A percentile compares a stretch with the other conserved stretches of the same genome.
These are phyloP conservation scores for Chrysolina haemoptera DNA, from an alignment of 2,888 invertebrate genomes.

Conservation along the genomic window DNA sequence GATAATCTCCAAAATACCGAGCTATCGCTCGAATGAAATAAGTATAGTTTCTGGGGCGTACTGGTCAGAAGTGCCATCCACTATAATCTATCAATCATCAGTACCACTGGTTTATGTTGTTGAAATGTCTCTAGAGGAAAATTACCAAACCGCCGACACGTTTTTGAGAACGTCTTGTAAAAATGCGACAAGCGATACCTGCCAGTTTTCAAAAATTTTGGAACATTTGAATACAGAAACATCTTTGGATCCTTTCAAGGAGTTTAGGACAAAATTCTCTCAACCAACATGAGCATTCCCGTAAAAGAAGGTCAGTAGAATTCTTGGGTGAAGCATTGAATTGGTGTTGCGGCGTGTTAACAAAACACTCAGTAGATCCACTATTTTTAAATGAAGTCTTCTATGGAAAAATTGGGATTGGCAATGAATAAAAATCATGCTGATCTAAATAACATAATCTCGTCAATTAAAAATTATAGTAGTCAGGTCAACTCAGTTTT, in stretches of 20 bases:
- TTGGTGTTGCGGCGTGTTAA: background rate
- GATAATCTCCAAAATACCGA: too few species aligned
- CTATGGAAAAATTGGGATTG: background rate
- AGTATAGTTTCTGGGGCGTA: background rate
- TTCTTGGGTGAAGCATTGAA: background rate
- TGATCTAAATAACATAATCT: background rate
- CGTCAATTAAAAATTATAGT: too few species aligned
- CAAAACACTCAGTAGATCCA: background rate
- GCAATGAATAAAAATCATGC: background rate
- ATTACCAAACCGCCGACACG: background rate
- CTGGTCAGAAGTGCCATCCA: background rate
- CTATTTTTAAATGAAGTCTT: background rate
- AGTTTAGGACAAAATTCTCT: background rate
- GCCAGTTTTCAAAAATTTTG: too few species aligned
- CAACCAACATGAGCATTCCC: background rate
- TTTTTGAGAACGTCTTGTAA: background rate
- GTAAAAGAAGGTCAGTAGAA: background rate
- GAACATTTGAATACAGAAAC: background rate
- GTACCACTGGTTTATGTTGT: background rate
- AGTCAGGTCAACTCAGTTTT: background rate
- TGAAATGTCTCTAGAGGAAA: background rate
- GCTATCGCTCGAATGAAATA: too few species aligned
- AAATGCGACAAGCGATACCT: background rate
- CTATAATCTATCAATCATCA: background rate
- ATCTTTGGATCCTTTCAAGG: background rate